A percentile compares a stretch with the other conserved stretches of the same genome.
phyloP scores from a whole-genome alignment of 2,888 invertebrate species.

The Harpagoxenus sublaevis region DNA sequence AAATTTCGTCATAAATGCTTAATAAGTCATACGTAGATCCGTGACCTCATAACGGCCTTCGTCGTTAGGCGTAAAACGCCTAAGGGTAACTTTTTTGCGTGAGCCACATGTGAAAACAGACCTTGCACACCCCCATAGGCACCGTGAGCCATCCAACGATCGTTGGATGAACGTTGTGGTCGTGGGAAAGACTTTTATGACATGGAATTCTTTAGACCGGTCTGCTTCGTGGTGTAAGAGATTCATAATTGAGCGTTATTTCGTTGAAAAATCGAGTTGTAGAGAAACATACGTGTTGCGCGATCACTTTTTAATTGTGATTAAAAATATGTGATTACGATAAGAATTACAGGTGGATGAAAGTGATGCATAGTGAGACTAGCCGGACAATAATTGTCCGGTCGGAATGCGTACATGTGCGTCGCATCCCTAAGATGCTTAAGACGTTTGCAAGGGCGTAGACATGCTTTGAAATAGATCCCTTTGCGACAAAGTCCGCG shows the following conservation, averaged over 20 bases:
- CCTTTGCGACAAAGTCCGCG: conserved; percentile 46
- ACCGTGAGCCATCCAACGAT: conserved; percentile 77
- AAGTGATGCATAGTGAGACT: not conserved
- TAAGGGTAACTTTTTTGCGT: conserved; percentile 74
- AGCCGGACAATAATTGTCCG: conserved; percentile 74
- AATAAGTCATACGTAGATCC: conserved; percentile 69
- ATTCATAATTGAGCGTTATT: not conserved
- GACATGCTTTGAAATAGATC: conserved; percentile 49
- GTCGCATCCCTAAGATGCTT: conserved; percentile 77
- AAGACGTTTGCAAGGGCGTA: conserved; percentile 73
- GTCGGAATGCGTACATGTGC: conserved; percentile 72
- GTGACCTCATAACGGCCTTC: conserved; percentile 69
- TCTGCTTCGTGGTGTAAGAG: not conserved
- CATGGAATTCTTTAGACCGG: conserved; percentile 71
- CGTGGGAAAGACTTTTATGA: conserved; percentile 80
- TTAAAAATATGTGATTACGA: not conserved
- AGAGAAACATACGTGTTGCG: not conserved
- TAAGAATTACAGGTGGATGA: not conserved
- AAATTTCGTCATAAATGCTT: conserved; percentile 56
- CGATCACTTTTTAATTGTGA: not conserved
- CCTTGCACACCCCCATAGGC: conserved; percentile 78
- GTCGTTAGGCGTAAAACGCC: conserved; percentile 1
- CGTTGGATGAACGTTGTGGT: conserved; percentile 75
- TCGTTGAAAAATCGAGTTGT: not conserved
- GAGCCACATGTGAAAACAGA: conserved; percentile 79